These are phyloP conservation scores for Forficula auricularia DNA, from an alignment of 1,140 invertebrate genomes.

Conservation along the genomic window DNA sequence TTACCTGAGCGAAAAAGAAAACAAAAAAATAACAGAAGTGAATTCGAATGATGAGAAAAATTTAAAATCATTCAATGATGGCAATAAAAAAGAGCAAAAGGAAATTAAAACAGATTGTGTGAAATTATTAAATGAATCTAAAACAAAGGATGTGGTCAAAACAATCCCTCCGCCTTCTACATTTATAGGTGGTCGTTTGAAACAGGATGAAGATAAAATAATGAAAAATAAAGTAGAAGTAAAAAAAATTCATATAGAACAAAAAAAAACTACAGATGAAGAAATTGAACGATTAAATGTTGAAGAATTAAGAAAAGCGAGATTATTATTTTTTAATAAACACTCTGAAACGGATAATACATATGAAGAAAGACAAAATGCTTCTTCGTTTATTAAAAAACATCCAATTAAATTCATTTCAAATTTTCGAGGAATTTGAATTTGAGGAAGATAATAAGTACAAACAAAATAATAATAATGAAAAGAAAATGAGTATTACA, in stretches of 20 bases:
- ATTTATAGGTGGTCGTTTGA: conserved; percentile 14
- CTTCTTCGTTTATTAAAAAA: conserved; percentile 4
- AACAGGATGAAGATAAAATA: conserved; percentile 8
- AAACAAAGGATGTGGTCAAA: too few species aligned
- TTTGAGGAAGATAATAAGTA: conserved; percentile 4
- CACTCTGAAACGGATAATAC: conserved; percentile 4
- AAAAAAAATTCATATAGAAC: conserved; percentile 5
- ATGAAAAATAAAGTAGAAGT: conserved; percentile 4
- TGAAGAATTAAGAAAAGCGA: conserved; percentile 22
- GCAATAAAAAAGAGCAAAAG: conserved; percentile 7
- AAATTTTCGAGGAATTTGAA: conserved; percentile 7
- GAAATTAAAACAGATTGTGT: neutral
- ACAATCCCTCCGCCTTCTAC: conserved; percentile 9
- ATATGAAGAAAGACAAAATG: conserved; percentile 8
- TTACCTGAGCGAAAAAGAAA: too few species aligned
- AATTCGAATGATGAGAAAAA: too few species aligned
- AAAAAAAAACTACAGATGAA: conserved; percentile 2
- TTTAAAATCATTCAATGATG: neutral
- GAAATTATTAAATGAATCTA: too few species aligned
- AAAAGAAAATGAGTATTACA: conserved; percentile 2
- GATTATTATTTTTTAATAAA: conserved; percentile 21
- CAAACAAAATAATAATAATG: conserved; percentile 2
- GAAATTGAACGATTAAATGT: conserved; percentile 12
- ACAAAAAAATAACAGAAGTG: too few species aligned
- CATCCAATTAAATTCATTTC: conserved; percentile 1